Evolutionary conservation across 2,113 vertebrate species (phyloP), one percentile per base, ranked within the genome.

Genomic region (Acrocephalus kingi): DNA sequence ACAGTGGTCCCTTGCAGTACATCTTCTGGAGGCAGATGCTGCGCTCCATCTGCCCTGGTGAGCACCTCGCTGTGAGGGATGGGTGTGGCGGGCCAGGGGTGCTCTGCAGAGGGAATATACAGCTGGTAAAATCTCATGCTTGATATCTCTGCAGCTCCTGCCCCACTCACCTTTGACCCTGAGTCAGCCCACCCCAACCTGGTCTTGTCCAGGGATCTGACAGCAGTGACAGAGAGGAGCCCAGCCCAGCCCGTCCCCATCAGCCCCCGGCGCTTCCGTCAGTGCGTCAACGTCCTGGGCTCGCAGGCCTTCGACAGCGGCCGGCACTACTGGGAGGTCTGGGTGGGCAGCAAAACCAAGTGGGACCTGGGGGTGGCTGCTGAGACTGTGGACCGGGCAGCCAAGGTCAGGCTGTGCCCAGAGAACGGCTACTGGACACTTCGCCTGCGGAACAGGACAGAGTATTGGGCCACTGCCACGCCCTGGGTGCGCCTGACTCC

Each of bases 341-440:
- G 98, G 52, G 98, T 99, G 90, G 98, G 98, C 76, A 95, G 92
- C 76, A 99, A 98, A 66, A 96, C 97, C 73, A 99, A 99, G 84
- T 99, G 98, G 99, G 99, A 99, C 91, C 68, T 99, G 80, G 98
- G 98, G 10, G 98, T 99, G 84, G 98, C 98, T 0, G 97, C 98
- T 0, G 98, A 99, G 85, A 52, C 92, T 0, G 98, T 98, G 8
- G 97, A 98, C 94, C 81, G 98, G 33, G 91, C 87, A 3, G 93
- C 92, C 2, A 97, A 97, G 66, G 98, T 98, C 92, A 98, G 97
- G 96, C 97, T 99, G 79, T 98, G 98, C 69, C 98, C 98, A 0
- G 98, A 98, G 61, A 98, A 94, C 0, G 98, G 98, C 59, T 99
- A 98, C 97, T 99, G 98, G 98, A 98, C 98, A 0, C 96, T 99